Evolutionary conservation across 2,797 vertebrate species (phyloP).

Genomic region (Argya squamiceps): DNA sequence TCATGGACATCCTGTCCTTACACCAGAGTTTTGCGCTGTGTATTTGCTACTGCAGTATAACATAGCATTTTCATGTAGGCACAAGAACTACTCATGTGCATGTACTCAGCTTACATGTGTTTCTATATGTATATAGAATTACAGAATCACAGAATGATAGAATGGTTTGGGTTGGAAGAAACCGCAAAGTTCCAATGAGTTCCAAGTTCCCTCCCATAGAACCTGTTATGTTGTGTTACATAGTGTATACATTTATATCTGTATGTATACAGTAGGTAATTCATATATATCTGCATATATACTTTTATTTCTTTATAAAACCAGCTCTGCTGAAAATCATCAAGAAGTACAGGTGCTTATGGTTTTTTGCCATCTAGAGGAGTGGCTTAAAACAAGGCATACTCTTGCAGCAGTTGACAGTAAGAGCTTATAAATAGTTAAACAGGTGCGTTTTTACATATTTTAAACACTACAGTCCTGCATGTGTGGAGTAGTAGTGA

Average conservation of each 20-base stretch:
- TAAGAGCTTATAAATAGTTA: neutral
- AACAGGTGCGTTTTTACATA: neutral
- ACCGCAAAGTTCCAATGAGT: neutral
- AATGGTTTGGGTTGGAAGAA: neutral
- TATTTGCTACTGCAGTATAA: neutral
- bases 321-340: neutral
- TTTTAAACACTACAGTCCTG: neutral
- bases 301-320: neutral
- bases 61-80: neutral
- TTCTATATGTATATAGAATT: neutral
- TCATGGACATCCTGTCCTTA: neutral
- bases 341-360: neutral
- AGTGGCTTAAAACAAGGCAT: neutral
- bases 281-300: neutral
- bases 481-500: neutral
- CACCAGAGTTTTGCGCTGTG: neutral
- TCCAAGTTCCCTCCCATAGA: neutral
- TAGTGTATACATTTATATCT: neutral
- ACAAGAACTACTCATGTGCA: neutral
- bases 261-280: neutral
- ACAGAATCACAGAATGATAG: neutral
- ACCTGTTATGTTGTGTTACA: accelerated
- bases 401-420: neutral
- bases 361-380: neutral
- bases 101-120: neutral